phyloP scores from a whole-genome alignment of 2,888 invertebrate species.

The Amphimallon solstitiale region DNA sequence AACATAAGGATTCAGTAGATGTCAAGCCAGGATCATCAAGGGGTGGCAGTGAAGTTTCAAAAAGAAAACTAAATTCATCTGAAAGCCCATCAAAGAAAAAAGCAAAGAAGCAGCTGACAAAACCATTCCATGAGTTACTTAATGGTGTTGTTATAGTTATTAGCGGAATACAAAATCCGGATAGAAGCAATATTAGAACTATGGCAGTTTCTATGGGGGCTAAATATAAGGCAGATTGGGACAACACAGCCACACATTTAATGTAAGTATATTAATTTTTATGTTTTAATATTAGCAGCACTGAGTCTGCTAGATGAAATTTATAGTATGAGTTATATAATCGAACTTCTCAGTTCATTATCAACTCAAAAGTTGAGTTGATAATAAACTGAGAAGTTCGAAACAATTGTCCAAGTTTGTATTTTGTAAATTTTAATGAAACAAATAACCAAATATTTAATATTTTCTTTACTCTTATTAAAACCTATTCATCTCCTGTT shows the following conservation, averaged over 20 bases:
- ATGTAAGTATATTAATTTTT: slow-evolving; percentile 69
- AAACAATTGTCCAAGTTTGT: no score
- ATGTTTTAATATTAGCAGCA: slow-evolving; percentile 18
- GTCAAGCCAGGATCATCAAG: slow-evolving; percentile 25
- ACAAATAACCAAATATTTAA: no score
- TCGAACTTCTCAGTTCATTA: no score
- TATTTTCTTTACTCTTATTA: no score
- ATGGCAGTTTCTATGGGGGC: slow-evolving; percentile 83
- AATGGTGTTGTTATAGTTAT: slow-evolving; percentile 79
- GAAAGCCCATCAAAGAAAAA: slow-evolving; percentile 52
- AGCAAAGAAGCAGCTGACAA: slow-evolving; percentile 50
- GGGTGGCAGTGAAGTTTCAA: slow-evolving; percentile 45
- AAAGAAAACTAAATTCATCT: slow-evolving; percentile 42
- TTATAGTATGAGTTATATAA: no score
- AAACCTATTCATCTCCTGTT: no score
- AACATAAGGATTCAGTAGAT: slow-evolving; percentile 27
- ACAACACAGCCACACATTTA: slow-evolving; percentile 80
- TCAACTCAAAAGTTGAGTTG: not conserved
- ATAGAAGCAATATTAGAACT: slow-evolving; percentile 73
- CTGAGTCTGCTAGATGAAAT: no score
- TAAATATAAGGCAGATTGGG: slow-evolving; percentile 81
- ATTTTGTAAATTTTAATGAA: no score
- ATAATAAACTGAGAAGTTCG: no score
- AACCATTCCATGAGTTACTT: slow-evolving; percentile 71
- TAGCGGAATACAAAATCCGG: slow-evolving; percentile 89